Percentiles rank a stretch among this genome's conserved stretches.
These are phyloP conservation scores for Harpagoxenus sublaevis DNA, from an alignment of 2,888 invertebrate genomes.

Conservation along the genomic window DNA sequence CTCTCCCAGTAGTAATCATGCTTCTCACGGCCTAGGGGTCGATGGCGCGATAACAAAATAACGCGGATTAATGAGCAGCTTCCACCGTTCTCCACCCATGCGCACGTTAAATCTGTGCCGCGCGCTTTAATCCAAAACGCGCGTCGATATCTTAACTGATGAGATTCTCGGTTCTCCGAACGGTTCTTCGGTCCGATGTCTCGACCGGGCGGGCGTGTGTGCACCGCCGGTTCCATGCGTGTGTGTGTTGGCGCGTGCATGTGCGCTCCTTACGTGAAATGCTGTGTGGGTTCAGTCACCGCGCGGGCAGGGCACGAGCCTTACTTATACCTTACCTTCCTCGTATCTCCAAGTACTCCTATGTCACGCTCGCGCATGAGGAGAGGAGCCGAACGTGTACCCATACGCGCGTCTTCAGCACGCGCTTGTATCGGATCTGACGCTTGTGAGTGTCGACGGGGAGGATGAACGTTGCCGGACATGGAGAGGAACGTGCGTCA, in stretches of 20 bases:
- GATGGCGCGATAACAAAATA: constrained; percentile 45
- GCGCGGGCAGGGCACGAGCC: constrained; percentile 77
- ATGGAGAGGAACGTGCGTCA: constrained; percentile 66
- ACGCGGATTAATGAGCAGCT: constrained; percentile 39
- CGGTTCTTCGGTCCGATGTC: constrained; percentile 50
- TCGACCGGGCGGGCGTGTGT: constrained; percentile 10
- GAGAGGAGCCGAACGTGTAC: constrained; percentile 27
- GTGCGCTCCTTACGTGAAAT: constrained; percentile 59
- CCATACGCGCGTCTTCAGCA: not conserved
- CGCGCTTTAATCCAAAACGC: constrained; percentile 33
- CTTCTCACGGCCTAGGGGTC: constrained; percentile 50
- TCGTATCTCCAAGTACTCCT: constrained; percentile 74
- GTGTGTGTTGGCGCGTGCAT: constrained; percentile 47
- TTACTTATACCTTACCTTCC: constrained; percentile 71
- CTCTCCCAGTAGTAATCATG: constrained; percentile 29
- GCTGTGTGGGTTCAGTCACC: constrained; percentile 82
- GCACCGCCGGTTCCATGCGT: constrained; percentile 29
- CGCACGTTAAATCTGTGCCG: constrained; percentile 24
- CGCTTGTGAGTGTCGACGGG: constrained; percentile 48
- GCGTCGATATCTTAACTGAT: constrained; percentile 60
- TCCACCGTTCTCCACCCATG: constrained; percentile 25
- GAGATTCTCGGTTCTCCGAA: constrained; percentile 73
- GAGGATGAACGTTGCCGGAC: constrained; percentile 64
- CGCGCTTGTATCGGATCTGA: constrained; percentile 21
- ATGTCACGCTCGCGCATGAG: constrained; percentile 67